Evolutionary conservation across 2,888 invertebrate genomes (phyloP).

Genomic region (Mamestra brassicae): DNA sequence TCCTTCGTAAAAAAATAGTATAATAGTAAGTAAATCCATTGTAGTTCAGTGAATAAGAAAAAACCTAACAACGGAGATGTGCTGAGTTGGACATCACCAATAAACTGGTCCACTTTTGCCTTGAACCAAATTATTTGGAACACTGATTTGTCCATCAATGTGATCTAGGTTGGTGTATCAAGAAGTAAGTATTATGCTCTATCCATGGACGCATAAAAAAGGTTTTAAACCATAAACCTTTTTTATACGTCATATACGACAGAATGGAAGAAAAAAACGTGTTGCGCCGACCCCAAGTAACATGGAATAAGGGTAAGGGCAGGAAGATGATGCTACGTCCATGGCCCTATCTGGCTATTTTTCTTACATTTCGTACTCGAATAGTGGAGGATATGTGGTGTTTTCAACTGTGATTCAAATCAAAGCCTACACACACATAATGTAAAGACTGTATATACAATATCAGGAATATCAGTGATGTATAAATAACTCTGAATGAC

Average conservation of each 20-base stretch:
- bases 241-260: too few relatives aligned
- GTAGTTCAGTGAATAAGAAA: not conserved
- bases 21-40: not conserved
- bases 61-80: not conserved
- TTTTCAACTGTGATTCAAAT: not conserved
- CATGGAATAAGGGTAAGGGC: too few relatives aligned
- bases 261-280: too few relatives aligned
- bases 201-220: too few relatives aligned
- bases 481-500: conserved; percentile 49
- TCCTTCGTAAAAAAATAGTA: too few relatives aligned
- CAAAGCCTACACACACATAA: not conserved
- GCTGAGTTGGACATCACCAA: not conserved
- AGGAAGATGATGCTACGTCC: too few relatives aligned
- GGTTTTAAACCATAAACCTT: too few relatives aligned
- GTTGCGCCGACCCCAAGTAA: too few relatives aligned
- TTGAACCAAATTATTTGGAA: not conserved
- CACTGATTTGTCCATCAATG: not conserved
- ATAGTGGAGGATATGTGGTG: not conserved
- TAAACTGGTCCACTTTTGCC: not conserved
- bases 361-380: not conserved
- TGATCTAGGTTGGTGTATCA: not conserved
- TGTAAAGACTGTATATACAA: conserved; percentile 1
- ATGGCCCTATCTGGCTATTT: not conserved
- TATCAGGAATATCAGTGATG: conserved; percentile 2
- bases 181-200: not conserved